Evolutionary conservation across 2,113 vertebrate genomes (phyloP).

Genomic region (Antechinus stuartii): DNA sequence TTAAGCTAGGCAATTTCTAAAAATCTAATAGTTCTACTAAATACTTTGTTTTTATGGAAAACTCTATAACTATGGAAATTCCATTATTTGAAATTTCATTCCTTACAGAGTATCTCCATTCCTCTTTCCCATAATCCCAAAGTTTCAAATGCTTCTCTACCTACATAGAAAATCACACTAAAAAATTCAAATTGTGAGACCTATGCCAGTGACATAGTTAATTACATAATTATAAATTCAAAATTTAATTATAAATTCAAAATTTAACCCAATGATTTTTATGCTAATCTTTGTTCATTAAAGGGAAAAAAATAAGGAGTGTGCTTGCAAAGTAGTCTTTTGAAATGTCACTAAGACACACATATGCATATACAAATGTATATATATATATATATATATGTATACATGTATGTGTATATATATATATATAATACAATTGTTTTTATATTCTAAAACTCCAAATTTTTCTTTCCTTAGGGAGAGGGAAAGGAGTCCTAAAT

Average conservation of each 20-base stretch:
- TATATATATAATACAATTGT: too few species aligned
- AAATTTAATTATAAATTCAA: slow-evolving; percentile 38
- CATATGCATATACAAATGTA: too few species aligned
- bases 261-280: slow-evolving; percentile 34
- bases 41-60: background rate
- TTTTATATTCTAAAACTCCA: background rate
- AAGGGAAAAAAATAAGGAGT: slow-evolving; percentile 29
- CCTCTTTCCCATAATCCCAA: background rate
- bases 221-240: slow-evolving; percentile 38
- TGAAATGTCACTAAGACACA: background rate
- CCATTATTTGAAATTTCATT: background rate
- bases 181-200: background rate
- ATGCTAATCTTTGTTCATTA: slow-evolving; percentile 36
- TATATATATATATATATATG: too few species aligned
- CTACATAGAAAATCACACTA: slow-evolving; percentile 26
- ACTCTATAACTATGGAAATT: background rate
- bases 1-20: background rate
- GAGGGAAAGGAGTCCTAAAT: background rate
- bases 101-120: slow-evolving; percentile 5
- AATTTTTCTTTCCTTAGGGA: background rate
- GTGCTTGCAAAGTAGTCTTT: slow-evolving; percentile 9
- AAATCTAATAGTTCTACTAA: background rate
- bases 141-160: background rate
- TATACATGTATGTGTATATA: too few species aligned
- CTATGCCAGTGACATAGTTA: background rate